A percentile compares a stretch with the other conserved stretches of the same genome.
These are phyloP conservation scores for Micromussa lordhowensis DNA, from an alignment of 92 coral and sea anemone species.

Conservation along the genomic window DNA sequence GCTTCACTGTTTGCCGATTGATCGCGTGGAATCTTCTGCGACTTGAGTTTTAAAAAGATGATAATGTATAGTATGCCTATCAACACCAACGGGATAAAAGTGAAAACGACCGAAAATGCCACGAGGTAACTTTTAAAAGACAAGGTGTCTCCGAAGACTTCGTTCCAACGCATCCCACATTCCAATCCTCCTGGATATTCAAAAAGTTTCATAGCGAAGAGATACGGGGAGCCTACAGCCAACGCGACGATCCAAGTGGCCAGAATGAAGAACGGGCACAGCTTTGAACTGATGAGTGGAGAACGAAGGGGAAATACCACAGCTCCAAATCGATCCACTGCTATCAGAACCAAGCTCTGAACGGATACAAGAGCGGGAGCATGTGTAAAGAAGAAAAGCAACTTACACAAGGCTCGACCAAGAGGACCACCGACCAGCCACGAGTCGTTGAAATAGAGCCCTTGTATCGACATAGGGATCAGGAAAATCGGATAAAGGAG, in stretches of 20 bases:
- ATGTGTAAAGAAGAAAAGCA: background rate
- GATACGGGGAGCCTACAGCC: background rate
- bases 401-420: background rate
- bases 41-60: too few species aligned
- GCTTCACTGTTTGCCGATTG: too few species aligned
- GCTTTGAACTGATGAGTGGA: background rate
- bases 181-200: too few species aligned
- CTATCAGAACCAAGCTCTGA: background rate
- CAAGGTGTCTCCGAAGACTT: too few species aligned
- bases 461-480: background rate
- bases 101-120: too few species aligned
- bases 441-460: background rate
- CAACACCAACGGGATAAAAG: too few species aligned
- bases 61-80: too few species aligned
- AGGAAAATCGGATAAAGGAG: background rate
- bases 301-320: constrained; percentile 3
- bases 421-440: background rate
- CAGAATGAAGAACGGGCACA: background rate
- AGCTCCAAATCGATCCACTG: constrained; percentile 10
- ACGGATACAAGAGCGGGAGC: background rate
- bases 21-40: too few species aligned
- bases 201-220: too few species aligned
- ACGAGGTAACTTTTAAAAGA: too few species aligned
- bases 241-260: background rate
- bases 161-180: too few species aligned